A percentile compares a stretch with the other conserved stretches of the same genome.
These are phyloP conservation scores for Rutpela maculata DNA, from an alignment of 2,888 invertebrate genomes.

Conservation along the genomic window DNA sequence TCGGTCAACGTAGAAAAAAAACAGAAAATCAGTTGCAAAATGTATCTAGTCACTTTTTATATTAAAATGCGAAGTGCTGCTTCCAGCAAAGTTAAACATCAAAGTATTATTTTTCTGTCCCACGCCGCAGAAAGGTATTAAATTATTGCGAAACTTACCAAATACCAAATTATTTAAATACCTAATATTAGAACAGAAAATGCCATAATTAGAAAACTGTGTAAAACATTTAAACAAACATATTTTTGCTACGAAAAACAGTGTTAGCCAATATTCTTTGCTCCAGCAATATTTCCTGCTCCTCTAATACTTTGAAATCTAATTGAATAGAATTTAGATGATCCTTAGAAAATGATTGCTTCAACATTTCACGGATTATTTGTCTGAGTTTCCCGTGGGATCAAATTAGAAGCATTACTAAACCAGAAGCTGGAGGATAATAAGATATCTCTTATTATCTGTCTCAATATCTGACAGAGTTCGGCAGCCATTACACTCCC, in stretches of 20 bases:
- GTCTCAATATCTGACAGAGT: slow-evolving; percentile 70
- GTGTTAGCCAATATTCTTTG: background rate
- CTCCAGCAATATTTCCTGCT: slow-evolving; percentile 22
- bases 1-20: too few species aligned
- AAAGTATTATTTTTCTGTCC: background rate
- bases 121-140: background rate
- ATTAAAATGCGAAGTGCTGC: too few species aligned
- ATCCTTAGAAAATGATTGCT: slow-evolving; percentile 58
- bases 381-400: slow-evolving; percentile 68
- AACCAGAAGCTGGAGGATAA: slow-evolving; percentile 71
- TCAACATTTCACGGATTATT: slow-evolving; percentile 60
- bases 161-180: background rate
- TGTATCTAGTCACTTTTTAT: too few species aligned
- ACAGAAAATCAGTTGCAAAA: too few species aligned
- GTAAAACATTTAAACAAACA: background rate
- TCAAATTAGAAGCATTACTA: slow-evolving; percentile 73
- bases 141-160: background rate
- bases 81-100: too few species aligned
- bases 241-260: background rate
- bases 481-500: slow-evolving; percentile 73
- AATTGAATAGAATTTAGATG: slow-evolving; percentile 54
- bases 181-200: background rate
- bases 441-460: slow-evolving; percentile 73
- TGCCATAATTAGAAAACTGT: background rate
- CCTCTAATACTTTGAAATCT: slow-evolving; percentile 45